These are phyloP conservation scores for Maconellicoccus hirsutus DNA, from an alignment of 1,140 invertebrate genomes.

Conservation along the genomic window DNA sequence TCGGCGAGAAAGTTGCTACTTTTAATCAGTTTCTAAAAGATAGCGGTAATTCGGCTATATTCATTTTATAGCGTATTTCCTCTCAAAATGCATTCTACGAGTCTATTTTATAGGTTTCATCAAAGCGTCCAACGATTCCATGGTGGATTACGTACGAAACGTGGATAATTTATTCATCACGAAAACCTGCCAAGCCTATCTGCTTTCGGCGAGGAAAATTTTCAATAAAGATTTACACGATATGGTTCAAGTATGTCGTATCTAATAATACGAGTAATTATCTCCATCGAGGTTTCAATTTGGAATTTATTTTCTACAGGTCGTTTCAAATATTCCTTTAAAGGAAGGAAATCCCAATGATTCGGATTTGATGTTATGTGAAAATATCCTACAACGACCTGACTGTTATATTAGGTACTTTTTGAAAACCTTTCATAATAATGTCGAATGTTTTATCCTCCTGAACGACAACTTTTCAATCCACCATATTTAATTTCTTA, in stretches of 20 bases:
- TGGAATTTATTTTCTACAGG: too few species aligned
- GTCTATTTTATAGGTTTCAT: conserved; percentile 39
- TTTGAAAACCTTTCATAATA: not conserved
- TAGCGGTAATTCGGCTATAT: not conserved
- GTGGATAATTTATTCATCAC: conserved; percentile 66
- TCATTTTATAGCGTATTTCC: not conserved
- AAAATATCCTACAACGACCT: not conserved
- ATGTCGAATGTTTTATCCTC: too few species aligned
- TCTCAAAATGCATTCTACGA: too few species aligned
- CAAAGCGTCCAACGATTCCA: conserved; percentile 37
- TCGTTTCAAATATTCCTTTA: not conserved
- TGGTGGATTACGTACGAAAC: conserved; percentile 58
- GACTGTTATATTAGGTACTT: not conserved
- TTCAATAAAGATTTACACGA: conserved; percentile 73
- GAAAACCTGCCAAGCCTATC: conserved; percentile 60
- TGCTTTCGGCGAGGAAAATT: conserved; percentile 54
- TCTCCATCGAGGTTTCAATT: too few species aligned
- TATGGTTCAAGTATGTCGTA: conserved; percentile 47
- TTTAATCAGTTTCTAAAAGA: conserved; percentile 12
- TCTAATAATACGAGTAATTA: too few species aligned
- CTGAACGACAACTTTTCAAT: too few species aligned
- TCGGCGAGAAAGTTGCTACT: not conserved
- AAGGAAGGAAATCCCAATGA: not conserved
- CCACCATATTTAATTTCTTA: not conserved
- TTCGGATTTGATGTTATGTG: not conserved